phyloP scores from a whole-genome alignment of 1,140 invertebrate species.

The Helicoverpa armigera region DNA sequence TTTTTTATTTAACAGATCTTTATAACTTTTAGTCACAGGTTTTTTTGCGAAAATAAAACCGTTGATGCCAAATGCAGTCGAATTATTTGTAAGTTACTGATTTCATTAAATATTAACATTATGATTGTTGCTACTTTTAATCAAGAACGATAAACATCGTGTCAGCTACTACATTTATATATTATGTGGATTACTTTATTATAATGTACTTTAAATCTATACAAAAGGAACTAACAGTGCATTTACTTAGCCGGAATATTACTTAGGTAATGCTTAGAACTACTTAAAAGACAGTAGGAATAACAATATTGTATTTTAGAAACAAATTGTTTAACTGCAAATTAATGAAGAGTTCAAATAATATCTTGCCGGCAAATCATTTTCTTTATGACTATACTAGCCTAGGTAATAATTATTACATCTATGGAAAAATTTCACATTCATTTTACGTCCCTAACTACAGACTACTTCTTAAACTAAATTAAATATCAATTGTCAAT shows the following conservation, averaged over 20 bases:
- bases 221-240: constrained; percentile 83
- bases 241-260: constrained; percentile 76
- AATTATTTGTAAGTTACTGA: neutral
- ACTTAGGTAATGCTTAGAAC: constrained; percentile 68
- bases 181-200: constrained; percentile 61
- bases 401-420: constrained; percentile 64
- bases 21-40: constrained; percentile 75
- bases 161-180: constrained; percentile 54
- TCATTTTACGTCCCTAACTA: constrained; percentile 56
- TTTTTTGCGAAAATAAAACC: constrained; percentile 10
- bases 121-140: constrained; percentile 24
- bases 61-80: constrained; percentile 1
- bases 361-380: constrained; percentile 27
- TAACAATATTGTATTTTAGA: constrained; percentile 9
- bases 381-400: constrained; percentile 40
- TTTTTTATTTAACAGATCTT: constrained; percentile 84
- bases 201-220: constrained; percentile 73
- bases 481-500: constrained; percentile 81
- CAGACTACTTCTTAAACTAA: constrained; percentile 62
- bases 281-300: constrained; percentile 55
- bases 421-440: constrained; percentile 79
- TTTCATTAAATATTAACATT: constrained; percentile 28
- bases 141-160: constrained; percentile 26
- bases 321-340: constrained; percentile 25
- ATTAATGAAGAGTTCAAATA: constrained; percentile 12